Base-by-base conservation (phyloP, 2,797 vertebrate species). In the Xiphorhynchus erythropygius region DNA sequence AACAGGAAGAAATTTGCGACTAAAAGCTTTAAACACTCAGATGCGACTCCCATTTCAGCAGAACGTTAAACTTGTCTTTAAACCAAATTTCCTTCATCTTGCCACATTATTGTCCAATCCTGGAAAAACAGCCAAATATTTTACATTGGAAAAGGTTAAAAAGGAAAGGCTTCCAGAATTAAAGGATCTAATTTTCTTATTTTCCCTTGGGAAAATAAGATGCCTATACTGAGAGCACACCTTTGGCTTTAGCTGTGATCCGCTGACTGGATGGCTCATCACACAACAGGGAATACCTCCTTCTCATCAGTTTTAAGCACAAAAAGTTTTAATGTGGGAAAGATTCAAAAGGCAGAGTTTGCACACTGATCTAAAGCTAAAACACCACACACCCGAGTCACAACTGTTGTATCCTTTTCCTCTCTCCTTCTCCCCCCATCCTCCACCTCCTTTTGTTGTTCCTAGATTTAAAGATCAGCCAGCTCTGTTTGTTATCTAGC, bases 241-340 rank as follows among this genome's bases (percentile, higher is more conserved):
- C 44, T 35, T 35, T 55, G 63, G 73, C 41, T 90, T 77, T 22
- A 21, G 62, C 30, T 39, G 35, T 8, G 68, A 74, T 56, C 49
- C 3, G 1, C 41, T 49, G 64, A 10, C 69, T 63, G 0, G 1
- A 41, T 9, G 64, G 75, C 50, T 70, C 30, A 1, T 33, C 46
- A 39, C 47, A 52, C 25, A 1, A 35, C 7, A 19, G 18, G 32
- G 39, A 62, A 75, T 14, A n/a, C 75, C 39, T 41, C 78, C 35
- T 62, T 37, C 84, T 62, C n/a, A 18, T 62, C 67, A 41, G 25
- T 32, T 82, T 76, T 24, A 89, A 67, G 39, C 50, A 42, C 28
- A 76, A 73, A 82, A 96, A 96, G 77, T 96, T 97, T 89, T 7
- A 57, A 87, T 1, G 3, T 12, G 32, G n/a, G 37, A 75, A 94